Evolutionary conservation across 2,797 vertebrate species (phyloP).

Genomic region (Coregonus suidteri): DNA sequence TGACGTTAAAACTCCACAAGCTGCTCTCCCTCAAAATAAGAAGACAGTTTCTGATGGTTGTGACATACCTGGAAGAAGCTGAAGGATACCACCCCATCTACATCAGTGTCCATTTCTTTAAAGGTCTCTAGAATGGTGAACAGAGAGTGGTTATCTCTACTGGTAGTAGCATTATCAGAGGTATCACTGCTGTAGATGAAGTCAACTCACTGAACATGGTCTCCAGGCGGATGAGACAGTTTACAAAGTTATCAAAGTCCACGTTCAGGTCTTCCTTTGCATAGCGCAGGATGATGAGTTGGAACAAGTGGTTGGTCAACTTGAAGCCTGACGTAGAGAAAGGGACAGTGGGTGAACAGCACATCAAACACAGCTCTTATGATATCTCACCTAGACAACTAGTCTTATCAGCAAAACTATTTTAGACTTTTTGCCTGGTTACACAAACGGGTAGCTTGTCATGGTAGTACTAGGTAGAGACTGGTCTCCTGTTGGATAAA

Average conservation of each 20-base stretch:
- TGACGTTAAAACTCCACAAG: not conserved
- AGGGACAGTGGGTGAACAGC: not conserved
- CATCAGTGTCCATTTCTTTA: slow-evolving; percentile 77
- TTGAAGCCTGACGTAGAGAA: slow-evolving; percentile 75
- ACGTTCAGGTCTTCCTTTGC: slow-evolving; percentile 78
- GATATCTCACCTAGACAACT: not conserved
- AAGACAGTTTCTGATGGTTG: not conserved
- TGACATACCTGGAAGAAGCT: slow-evolving; percentile 76
- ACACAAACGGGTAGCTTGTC: not conserved
- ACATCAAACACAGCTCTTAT: not conserved
- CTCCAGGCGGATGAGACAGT: slow-evolving; percentile 85
- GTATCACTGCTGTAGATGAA: not conserved
- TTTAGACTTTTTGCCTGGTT: not conserved
- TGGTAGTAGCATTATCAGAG: not conserved
- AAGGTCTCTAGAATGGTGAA: slow-evolving; percentile 72
- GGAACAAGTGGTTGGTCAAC: slow-evolving; percentile 78
- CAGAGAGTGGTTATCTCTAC: not conserved
- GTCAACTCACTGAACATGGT: slow-evolving; percentile 84
- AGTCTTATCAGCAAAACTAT: not conserved
- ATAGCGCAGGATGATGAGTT: slow-evolving; percentile 84
- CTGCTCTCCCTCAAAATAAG: not conserved
- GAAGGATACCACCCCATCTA: slow-evolving; percentile 76
- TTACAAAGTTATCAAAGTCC: slow-evolving; percentile 87
- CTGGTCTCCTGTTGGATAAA: not conserved
- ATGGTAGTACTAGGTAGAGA: not conserved